Conservation (phyloP, 2,113 vertebrate species). For the Zosterops borbonicus region DNA sequence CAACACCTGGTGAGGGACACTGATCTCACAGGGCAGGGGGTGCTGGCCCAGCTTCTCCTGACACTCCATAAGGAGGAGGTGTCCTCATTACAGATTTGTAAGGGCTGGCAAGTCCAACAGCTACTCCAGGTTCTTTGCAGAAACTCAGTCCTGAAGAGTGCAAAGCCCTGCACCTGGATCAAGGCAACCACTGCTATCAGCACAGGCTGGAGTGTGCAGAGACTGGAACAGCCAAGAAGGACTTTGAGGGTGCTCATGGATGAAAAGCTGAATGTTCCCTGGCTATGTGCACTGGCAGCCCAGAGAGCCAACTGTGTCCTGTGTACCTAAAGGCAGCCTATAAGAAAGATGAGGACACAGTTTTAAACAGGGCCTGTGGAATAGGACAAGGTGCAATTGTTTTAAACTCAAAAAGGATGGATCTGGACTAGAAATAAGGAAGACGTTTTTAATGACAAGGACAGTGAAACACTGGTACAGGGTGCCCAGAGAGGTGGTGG, state of each 20-base stretch:
- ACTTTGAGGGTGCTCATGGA: background rate
- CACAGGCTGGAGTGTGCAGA: background rate
- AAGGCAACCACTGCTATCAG: background rate
- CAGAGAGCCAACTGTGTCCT: accelerated
- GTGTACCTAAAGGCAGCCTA: background rate
- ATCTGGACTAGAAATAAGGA: background rate
- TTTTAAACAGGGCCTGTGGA: background rate
- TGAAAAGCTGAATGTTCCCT: background rate
- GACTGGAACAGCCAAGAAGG: background rate
- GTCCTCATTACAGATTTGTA: background rate
- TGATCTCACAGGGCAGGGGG: background rate
- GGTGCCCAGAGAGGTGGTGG: background rate
- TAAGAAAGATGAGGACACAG: background rate
- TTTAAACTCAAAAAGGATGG: background rate
- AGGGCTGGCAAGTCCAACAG: background rate
- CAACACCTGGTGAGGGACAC: constrained; percentile 24
- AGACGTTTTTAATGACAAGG: background rate
- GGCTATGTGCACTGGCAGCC: accelerated
- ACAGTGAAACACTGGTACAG: background rate
- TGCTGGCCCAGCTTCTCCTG: background rate
- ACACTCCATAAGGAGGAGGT: background rate
- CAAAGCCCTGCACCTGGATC: background rate
- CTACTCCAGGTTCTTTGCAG: background rate
- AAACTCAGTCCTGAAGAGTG: background rate
- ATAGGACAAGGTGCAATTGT: background rate